Percentiles rank a stretch among this genome's conserved stretches.
Evolutionary conservation across 2,888 invertebrate species (phyloP).

Genomic region (Onthophagus sagittarius): DNA sequence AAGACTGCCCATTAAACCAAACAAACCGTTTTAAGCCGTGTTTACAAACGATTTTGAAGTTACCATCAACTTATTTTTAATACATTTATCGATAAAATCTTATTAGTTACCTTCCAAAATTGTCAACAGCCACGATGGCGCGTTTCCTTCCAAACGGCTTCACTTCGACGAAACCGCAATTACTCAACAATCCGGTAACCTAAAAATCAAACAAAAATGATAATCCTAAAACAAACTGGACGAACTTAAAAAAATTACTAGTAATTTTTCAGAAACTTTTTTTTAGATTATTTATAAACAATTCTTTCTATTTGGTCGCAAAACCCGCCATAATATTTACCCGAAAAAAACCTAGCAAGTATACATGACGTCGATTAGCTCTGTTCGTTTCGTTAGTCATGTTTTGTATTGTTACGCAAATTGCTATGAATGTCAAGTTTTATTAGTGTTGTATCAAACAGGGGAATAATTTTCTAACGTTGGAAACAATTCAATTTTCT

Average conservation of each 20-base stretch:
- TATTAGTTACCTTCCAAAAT: conserved; percentile 53
- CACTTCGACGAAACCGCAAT: conserved; percentile 62
- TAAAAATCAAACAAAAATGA: conserved; percentile 36
- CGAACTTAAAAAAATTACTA: background rate
- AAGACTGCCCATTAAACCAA: background rate
- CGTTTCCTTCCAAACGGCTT: conserved; percentile 50
- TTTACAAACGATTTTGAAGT: background rate
- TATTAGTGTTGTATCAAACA: background rate
- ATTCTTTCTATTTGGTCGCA: background rate
- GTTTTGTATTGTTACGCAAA: background rate
- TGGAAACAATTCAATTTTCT: background rate
- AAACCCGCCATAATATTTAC: background rate
- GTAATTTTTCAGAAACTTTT: background rate
- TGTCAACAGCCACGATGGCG: conserved; percentile 61
- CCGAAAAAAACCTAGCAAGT: background rate
- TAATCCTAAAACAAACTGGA: background rate
- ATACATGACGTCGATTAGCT: background rate
- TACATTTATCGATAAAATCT: background rate
- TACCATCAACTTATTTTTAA: background rate
- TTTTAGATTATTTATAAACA: background rate
- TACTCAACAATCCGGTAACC: conserved; percentile 56
- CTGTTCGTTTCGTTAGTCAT: background rate
- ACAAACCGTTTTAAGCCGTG: background rate
- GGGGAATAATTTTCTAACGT: background rate
- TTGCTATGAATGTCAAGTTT: background rate